Conservation (phyloP, 2,113 vertebrate genomes). For the Mugil cephalus region DNA sequence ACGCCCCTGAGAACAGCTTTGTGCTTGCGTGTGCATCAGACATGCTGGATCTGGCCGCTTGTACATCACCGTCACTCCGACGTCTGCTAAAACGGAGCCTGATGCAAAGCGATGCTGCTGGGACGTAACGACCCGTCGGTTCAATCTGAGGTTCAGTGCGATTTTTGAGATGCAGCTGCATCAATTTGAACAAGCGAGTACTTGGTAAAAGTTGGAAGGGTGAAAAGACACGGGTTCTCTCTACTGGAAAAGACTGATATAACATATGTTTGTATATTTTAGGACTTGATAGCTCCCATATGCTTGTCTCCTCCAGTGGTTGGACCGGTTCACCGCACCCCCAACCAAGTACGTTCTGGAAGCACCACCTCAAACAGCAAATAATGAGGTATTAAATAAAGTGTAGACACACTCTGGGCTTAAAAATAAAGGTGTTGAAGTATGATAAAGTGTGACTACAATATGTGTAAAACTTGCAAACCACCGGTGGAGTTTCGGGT, state of each 20-base stretch:
- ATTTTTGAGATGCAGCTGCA: slow-evolving; percentile 39
- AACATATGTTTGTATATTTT: slow-evolving; percentile 13
- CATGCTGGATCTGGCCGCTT: slow-evolving; percentile 28
- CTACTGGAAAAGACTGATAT: slow-evolving; percentile 5
- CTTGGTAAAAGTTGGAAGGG: neutral
- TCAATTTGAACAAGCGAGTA: slow-evolving; percentile 25
- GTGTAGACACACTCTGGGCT: slow-evolving; percentile 14
- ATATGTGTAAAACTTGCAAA: slow-evolving; percentile 32
- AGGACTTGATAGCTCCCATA: slow-evolving; percentile 1
- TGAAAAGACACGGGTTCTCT: neutral
- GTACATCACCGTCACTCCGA: slow-evolving; percentile 33
- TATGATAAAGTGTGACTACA: slow-evolving; percentile 12
- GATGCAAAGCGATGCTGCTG: slow-evolving; percentile 44
- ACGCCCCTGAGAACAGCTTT: slow-evolving; percentile 57
- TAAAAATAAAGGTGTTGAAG: slow-evolving; percentile 16
- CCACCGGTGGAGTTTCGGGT: slow-evolving; percentile 41
- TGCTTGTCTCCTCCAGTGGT: neutral
- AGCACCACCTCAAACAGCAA: slow-evolving; percentile 12
- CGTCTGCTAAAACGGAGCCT: slow-evolving; percentile 42
- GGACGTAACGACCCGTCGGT: slow-evolving; percentile 41
- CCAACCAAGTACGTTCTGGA: slow-evolving; percentile 7
- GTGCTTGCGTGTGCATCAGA: slow-evolving; percentile 44
- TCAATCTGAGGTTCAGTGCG: slow-evolving; percentile 47
- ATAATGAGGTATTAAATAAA: slow-evolving; percentile 20
- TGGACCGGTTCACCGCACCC: neutral